Conservation (phyloP, 2,888 invertebrate species). For the Erynnis tages region DNA sequence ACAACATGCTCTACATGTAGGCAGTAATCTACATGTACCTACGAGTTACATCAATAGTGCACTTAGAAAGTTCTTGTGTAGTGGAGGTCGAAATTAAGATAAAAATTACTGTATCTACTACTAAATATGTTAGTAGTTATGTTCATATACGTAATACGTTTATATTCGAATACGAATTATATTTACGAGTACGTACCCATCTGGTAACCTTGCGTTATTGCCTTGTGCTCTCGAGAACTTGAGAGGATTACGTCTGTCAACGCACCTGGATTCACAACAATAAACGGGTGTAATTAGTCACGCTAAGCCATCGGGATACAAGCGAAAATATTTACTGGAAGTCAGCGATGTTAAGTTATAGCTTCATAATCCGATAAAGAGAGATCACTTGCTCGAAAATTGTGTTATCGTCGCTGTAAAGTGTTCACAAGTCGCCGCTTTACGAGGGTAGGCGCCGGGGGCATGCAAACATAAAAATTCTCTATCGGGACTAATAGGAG, state of each 20-base stretch:
- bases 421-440: constrained; percentile 75
- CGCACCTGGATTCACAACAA: constrained; percentile 64
- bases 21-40: too few species aligned
- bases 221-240: constrained; percentile 14
- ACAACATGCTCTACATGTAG: too few species aligned
- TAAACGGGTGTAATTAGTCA: constrained; percentile 68
- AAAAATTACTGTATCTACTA: too few species aligned
- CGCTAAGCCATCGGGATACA: constrained; percentile 53
- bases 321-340: constrained; percentile 70
- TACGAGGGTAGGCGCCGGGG: constrained; percentile 72
- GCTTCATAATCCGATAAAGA: constrained; percentile 75
- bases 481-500: constrained; percentile 81
- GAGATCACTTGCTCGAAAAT: constrained; percentile 68
- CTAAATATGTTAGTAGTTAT: too few species aligned
- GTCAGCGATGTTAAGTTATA: constrained; percentile 64
- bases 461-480: constrained; percentile 80
- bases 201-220: background rate
- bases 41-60: too few species aligned
- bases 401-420: constrained; percentile 75
- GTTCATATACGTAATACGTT: too few species aligned
- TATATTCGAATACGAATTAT: background rate
- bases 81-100: too few species aligned
- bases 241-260: constrained; percentile 59
- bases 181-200: background rate
- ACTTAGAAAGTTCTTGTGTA: too few species aligned